Conservation (phyloP, 1,140 invertebrate species). For the Caenorhabditis tropicalis region DNA sequence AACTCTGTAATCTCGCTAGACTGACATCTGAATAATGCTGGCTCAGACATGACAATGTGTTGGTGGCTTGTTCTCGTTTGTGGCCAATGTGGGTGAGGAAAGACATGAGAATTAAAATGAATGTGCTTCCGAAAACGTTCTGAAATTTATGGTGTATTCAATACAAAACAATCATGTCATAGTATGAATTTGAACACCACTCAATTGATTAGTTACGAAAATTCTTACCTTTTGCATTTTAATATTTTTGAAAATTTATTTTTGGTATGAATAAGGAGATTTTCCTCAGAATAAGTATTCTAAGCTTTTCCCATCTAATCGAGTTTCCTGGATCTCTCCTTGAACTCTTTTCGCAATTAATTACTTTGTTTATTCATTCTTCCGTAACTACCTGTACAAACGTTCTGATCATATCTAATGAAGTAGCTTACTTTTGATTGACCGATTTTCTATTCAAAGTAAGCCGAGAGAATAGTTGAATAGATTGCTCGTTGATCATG, state of each 20-base stretch:
- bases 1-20: constrained; percentile 10
- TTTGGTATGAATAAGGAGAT: neutral
- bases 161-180: no score
- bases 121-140: constrained; percentile 39
- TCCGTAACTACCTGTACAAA: neutral
- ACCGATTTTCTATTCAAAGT: neutral
- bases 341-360: neutral
- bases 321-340: neutral
- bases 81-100: constrained; percentile 31
- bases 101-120: neutral
- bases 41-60: neutral
- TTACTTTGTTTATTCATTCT: constrained; percentile 1
- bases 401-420: constrained; percentile 23
- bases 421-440: neutral
- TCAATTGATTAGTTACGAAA: no score
- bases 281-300: neutral
- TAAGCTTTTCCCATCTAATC: neutral
- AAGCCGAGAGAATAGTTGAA: neutral
- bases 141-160: neutral
- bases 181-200: no score
- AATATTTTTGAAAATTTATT: neutral
- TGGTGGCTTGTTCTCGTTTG: constrained; percentile 21
- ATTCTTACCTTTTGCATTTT: neutral
- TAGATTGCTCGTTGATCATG: neutral
- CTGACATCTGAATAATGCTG: constrained; percentile 35